phyloP scores from a whole-genome alignment of 2,113 vertebrate genomes.

The Lethenteron reissneri region DNA sequence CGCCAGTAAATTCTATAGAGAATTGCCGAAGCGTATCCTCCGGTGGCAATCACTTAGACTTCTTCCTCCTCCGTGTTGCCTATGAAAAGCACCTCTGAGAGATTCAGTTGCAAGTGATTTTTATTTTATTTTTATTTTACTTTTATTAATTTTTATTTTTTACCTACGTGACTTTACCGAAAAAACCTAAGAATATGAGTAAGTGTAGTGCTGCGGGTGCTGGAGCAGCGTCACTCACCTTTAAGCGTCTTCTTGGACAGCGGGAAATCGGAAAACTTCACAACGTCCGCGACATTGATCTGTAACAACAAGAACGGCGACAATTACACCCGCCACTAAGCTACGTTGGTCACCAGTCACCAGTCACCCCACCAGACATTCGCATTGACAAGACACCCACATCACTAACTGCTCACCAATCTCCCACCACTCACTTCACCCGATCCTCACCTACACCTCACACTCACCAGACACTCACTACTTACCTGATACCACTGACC shows the following conservation, averaged over 20 bases:
- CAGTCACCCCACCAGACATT: not conserved
- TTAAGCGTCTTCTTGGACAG: slow-evolving; percentile 67
- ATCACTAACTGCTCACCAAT: not conserved
- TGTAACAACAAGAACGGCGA: slow-evolving; percentile 18
- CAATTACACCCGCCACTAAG: no score
- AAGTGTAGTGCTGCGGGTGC: not conserved
- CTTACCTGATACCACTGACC: no score
- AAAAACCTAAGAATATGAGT: not conserved
- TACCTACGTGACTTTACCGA: not conserved
- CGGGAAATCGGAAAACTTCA: slow-evolving; percentile 81
- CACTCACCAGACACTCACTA: no score
- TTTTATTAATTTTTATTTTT: not conserved
- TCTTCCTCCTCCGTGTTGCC: no score
- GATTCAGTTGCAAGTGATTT: no score
- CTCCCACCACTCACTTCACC: not conserved
- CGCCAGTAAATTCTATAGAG: no score
- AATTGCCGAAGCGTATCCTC: no score
- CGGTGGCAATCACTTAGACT: no score
- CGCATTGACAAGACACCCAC: not conserved
- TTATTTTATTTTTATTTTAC: not conserved
- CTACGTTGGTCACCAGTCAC: not conserved
- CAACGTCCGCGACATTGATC: slow-evolving; percentile 46
- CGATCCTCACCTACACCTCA: not conserved
- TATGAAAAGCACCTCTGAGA: no score
- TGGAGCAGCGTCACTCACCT: slow-evolving; percentile 22